Evolutionary conservation across 1,140 invertebrate species (phyloP), one percentile per base, ranked within the genome.

Genomic region (Coptotermes formosanus): DNA sequence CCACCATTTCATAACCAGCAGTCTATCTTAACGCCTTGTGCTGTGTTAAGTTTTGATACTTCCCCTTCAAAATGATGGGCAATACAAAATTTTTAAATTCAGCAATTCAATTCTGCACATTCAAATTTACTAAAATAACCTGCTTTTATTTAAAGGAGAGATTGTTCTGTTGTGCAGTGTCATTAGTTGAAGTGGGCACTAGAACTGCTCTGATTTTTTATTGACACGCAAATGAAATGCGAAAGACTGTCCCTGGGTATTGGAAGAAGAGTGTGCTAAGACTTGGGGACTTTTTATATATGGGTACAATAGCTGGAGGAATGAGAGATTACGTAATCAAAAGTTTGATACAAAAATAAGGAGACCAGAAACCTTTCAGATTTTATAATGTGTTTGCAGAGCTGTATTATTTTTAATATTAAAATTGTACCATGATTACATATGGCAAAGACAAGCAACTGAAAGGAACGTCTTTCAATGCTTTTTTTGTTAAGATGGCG

Each of bases 371-470:
- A 75, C 64, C 25, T 75, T 75, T 6, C 64, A 30, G 25, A 75
- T 64, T 64, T 64, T 64, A 64, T 23, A 64, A 21, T 75, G 64
- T 75, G 30, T 25, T 11, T 75, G 64, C 3, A 64, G 59, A 75
- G 25, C 64, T 75, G n/a, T 75, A 30, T 2, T 75, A 75, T 75
- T 75, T 75, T n/a, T 75, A 75, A 75, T 75, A 75, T 75, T 75
- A 75, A 75, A 30, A 75, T 30, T 55, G 52, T 14, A 75, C n/a
- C 14, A 75, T 75, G 64, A 75, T 75, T 8, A 75, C 14, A 30
- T 30, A 75, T 75, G 64, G 3, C 30, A 30, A n/a, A 25, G 64
- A 75, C 25, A 25, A 75, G 52, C 9, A 9, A 25, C 8, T 25
- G 25, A 75, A 30, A 75, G 64, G 6, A 75, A 55, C 14, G 7